Evolutionary conservation across 2,113 vertebrate genomes (phyloP), one percentile per base, ranked within the genome.

Genomic region (Vidua chalybeata): DNA sequence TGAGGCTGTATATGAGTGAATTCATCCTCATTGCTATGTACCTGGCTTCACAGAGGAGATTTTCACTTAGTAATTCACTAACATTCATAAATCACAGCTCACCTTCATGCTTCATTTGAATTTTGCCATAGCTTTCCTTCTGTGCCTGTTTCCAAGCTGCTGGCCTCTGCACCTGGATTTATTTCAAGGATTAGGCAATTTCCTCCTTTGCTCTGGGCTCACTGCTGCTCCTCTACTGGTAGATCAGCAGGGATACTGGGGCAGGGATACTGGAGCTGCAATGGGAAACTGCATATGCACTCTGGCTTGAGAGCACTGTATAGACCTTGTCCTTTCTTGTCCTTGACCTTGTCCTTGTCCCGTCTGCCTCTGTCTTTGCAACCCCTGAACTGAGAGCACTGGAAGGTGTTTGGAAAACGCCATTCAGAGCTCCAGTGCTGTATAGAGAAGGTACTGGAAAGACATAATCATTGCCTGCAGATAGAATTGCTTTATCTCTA

Each of bases 91-190:
- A 90, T 63, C 64, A 80, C 0, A 1, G 35, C 51, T 96, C 83
- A 84, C 82, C 76, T 93, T 96, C 85, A 95, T 61, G 82, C 71
- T 83, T 78, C 39, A 58, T 87, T 84, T 91, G 31, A 84, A 58
- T 89, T 35, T 56, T 58, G 43, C 77, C 51, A 26, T 14, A 35
- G 75, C 23, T 74, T 83, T 69, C 33, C 59, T 76, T 58, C 59
- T 49, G 28, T 83, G 51, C 21, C 33, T 69, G 63, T 59, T 83
- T 82, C 76, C 63, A 85, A 87, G 55, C 82, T 83, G 63, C 75
- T 90, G 78, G 31, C 41, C 45, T 56, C 58, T 73, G 3, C 14
- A 1, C 35, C 52, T 91, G 90, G 77, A 46, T 4, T 84, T 71
- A 24, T 1, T 46, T 71, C 74, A 83, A 49, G n/a, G n/a, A n/a